Evolutionary conservation across 2,797 vertebrate genomes (phyloP), one percentile per base, ranked within the genome.

Genomic region (Ctenopoma multispine): DNA sequence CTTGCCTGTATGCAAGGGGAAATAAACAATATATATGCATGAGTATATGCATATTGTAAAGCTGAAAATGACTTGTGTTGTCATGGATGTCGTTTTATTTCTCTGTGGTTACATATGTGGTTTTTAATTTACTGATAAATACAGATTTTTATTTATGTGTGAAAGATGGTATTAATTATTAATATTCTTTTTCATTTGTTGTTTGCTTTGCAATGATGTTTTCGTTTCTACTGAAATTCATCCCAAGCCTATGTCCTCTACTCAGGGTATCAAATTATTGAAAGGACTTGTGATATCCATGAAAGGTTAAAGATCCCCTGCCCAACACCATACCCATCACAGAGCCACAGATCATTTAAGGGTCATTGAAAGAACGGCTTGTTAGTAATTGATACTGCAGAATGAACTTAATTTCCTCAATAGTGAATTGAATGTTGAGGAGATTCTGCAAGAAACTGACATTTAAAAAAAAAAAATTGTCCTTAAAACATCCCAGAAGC

Each of bases 21-120:
- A 82, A 82, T 83, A 84, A 83, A 89, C 77, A 87, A 79, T 91
- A 88, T 91, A 90, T 91, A 92, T 92, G 92, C 92, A 93, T 92
- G 91, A 81, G 56, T 79, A 87, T 91, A 90, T 93, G 92, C 92
- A 93, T 94, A 94, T 90, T 90, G 88, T 90, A 86, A 91, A 88
- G 78, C 88, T 89, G 81, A 90, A 90, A 88, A 88, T 72, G 84
- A 90, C 89, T 44, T 82, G 69, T 87, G 84, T 90, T n/a, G 86
- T 92, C 72, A 87, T 82, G 86, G 68, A 76, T 88, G 81, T 80
- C 8, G 51, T 84, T 87, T 89, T 73, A 57, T 83, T 87, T 85
- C 72, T 80, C 63, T 85, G 74, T 83, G 70, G 82, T 90, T 88
- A 85, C 74, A 90, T 91, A 88, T 90, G 90, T 93, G 86, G 72